Evolutionary conservation across 1,140 invertebrate genomes (phyloP), one percentile per base, ranked within the genome.

Genomic region (Nixonia krombeini): DNA sequence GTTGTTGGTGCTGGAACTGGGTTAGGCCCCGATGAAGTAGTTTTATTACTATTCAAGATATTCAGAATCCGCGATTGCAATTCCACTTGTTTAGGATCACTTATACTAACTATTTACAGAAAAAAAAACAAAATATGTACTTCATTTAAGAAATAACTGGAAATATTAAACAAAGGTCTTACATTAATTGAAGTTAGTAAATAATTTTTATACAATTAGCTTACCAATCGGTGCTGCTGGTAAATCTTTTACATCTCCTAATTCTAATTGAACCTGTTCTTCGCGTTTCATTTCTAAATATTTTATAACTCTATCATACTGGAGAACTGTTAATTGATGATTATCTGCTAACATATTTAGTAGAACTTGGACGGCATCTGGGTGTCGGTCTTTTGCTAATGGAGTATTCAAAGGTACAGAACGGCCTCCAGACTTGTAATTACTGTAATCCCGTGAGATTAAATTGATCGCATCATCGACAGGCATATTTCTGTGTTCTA

Each of bases 401-500:
- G 81, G 68, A 15, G 85, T 72, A 26, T 82, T 84, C 33, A 84
- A 52, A 23, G 83, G 81, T 10, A 83, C 80, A 0, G 80, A 79
- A 38, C 82, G 73, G 8, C 89, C 89, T 9, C 89, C 87, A 51
- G 87, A 86, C 74, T 94, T 90, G 78, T 94, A 94, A 45, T 89
- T 89, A 44, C 91, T 89, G 83, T 94, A 96, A 81, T 94, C 95
- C 12, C 91, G 87, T 13, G 87, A 87, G 23, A 97, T 87, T 29
- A 97, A 86, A 53, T 87, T 88, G 49, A 97, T 87, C 1, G 95
- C 94, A 83, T 96, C 94, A 45, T 96, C 94, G n/a, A 96, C 73
- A 0, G 94, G 95, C 94, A 97, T 97, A 83, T 98, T 96, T 63
- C 95, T 89, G 77, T 97, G 95, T 79, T 97, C 96, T 92, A 84